Conservation (phyloP, 2,113 vertebrate genomes). For the Syrrhaptes paradoxus region DNA sequence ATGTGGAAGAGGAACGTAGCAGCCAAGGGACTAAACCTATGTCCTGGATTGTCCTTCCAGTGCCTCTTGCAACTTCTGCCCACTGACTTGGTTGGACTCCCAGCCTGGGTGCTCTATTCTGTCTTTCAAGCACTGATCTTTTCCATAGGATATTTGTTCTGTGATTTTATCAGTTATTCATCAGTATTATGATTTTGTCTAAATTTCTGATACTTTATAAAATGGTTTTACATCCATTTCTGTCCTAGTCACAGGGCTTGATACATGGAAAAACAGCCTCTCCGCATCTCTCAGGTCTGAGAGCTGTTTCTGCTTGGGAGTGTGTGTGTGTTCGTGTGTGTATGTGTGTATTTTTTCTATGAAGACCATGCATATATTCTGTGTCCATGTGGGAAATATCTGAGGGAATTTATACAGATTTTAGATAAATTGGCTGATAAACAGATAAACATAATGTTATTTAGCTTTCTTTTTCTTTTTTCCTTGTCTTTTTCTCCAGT, state of each 20-base stretch:
- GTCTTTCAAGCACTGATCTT: neutral
- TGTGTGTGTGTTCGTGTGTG: neutral
- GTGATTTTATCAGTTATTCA: neutral
- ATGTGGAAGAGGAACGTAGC: fast-evolving
- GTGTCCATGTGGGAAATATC: neutral
- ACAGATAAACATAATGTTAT: neutral
- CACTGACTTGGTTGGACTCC: neutral
- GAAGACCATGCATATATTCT: neutral
- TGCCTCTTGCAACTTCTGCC: neutral
- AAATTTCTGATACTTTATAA: neutral
- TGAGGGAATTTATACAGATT: neutral
- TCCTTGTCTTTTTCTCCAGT: neutral
- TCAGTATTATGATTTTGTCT: neutral
- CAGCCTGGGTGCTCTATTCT: neutral
- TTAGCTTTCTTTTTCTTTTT: neutral
- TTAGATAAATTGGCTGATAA: neutral
- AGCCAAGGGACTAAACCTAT: neutral
- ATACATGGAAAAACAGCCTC: neutral
- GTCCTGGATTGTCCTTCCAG: neutral
- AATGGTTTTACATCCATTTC: neutral
- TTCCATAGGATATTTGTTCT: neutral
- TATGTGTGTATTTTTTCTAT: neutral
- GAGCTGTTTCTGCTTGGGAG: neutral
- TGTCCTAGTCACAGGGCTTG: neutral
- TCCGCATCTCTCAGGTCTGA: neutral